These are phyloP conservation scores for Cryptotermes secundus DNA, from an alignment of 1,140 invertebrate species.

Conservation along the genomic window DNA sequence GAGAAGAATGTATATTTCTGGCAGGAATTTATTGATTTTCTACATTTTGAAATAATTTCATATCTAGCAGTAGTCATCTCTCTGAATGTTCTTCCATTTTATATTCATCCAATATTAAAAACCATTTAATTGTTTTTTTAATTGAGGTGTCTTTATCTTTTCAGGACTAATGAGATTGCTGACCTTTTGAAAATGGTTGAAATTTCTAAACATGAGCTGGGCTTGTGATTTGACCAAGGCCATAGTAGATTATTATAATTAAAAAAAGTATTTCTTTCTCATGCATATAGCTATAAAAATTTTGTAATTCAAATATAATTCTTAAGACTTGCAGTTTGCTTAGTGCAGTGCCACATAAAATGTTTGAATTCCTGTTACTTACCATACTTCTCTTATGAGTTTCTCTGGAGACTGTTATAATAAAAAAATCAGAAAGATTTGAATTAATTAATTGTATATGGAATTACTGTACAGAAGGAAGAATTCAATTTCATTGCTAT, in stretches of 20 bases:
- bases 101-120: no score
- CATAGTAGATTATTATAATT: neutral
- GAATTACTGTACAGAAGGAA: neutral
- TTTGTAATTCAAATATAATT: neutral
- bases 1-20: no score
- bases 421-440: no score
- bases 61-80: no score
- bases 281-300: neutral
- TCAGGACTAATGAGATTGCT: slow-evolving; percentile 18
- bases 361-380: neutral
- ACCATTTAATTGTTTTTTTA: neutral
- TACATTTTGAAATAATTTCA: no score
- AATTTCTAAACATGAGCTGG: neutral
- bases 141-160: neutral
- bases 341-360: neutral
- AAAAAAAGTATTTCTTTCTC: neutral
- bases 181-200: neutral
- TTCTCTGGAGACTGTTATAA: neutral
- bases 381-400: neutral
- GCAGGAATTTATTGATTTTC: no score
- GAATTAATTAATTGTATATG: neutral
- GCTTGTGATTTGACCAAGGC: neutral
- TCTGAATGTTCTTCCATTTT: no score
- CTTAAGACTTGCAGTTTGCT: neutral
- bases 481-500: neutral